These are phyloP conservation scores for Oeneis ivallda DNA, from an alignment of 2,888 invertebrate species.

Conservation along the genomic window DNA sequence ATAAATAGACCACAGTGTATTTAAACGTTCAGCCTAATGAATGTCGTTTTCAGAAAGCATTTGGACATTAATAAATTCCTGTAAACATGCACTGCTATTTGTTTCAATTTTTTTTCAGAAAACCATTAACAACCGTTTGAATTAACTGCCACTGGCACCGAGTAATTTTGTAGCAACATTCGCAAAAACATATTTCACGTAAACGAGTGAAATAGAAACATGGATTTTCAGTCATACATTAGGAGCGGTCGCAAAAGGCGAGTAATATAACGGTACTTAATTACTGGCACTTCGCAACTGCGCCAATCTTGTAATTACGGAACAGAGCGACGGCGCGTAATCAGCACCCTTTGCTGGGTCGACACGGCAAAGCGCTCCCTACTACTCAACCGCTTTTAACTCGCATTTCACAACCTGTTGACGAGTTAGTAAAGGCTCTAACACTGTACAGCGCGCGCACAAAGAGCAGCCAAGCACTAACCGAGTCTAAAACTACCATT, in stretches of 20 bases:
- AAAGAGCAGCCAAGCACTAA: conserved; percentile 48
- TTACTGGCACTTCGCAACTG: conserved; percentile 71
- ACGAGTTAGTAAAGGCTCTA: conserved; percentile 69
- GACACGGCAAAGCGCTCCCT: conserved; percentile 66
- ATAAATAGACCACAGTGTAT: neutral
- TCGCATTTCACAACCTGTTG: conserved; percentile 78
- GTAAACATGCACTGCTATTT: neutral
- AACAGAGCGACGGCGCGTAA: conserved; percentile 69
- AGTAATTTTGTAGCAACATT: conserved; percentile 11
- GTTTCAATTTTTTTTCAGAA: conserved; percentile 1
- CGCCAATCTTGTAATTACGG: conserved; percentile 77
- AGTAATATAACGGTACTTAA: conserved; percentile 70
- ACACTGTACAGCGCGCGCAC: conserved; percentile 58
- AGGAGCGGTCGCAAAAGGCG: conserved; percentile 52
- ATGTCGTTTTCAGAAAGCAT: conserved; percentile 1
- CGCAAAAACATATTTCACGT: conserved; percentile 15
- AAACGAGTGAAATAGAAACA: conserved; percentile 25
- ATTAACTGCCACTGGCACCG: neutral
- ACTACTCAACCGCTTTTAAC: conserved; percentile 66
- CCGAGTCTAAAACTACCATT: neutral
- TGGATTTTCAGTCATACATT: conserved; percentile 32
- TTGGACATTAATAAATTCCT: conserved; percentile 4
- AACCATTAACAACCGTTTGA: conserved; percentile 1
- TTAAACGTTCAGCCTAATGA: neutral
- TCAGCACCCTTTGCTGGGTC: conserved; percentile 72